Conservation (phyloP, 2,888 invertebrate species). For the Emmelina monodactyla region DNA sequence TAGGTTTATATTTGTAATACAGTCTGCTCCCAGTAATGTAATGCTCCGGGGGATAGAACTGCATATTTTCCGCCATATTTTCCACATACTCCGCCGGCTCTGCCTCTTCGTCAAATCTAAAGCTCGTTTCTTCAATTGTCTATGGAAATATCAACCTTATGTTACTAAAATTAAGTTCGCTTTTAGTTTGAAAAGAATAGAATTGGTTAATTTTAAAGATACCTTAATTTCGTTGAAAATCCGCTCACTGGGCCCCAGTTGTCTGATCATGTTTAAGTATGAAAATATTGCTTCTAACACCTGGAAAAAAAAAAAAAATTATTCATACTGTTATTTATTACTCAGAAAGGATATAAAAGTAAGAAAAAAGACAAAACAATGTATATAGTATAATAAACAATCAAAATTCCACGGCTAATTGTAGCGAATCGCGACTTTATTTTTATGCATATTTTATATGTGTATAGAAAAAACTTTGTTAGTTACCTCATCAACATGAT, state of each 20-base stretch:
- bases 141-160: too few relatives aligned
- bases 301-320: conserved; percentile 34
- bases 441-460: too few relatives aligned
- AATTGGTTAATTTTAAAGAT: too few relatives aligned
- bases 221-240: conserved; percentile 75
- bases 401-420: too few relatives aligned
- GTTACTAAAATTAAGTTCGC: too few relatives aligned
- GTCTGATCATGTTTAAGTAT: conserved; percentile 76
- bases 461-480: too few relatives aligned
- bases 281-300: conserved; percentile 81
- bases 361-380: too few relatives aligned
- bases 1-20: conserved; percentile 78
- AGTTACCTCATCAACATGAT: conserved; percentile 71
- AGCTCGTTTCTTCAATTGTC: conserved; percentile 76
- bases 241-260: conserved; percentile 71
- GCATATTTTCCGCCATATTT: conserved; percentile 78
- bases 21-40: conserved; percentile 80
- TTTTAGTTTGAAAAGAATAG: too few relatives aligned
- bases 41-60: conserved; percentile 78
- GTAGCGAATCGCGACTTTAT: too few relatives aligned
- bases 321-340: neutral
- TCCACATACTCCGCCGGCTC: conserved; percentile 81
- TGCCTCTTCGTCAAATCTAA: conserved; percentile 75
- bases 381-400: too few relatives aligned
- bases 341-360: too few relatives aligned